Conservation (phyloP, 2,888 invertebrate species). For the Reticulitermes lucifugus region DNA sequence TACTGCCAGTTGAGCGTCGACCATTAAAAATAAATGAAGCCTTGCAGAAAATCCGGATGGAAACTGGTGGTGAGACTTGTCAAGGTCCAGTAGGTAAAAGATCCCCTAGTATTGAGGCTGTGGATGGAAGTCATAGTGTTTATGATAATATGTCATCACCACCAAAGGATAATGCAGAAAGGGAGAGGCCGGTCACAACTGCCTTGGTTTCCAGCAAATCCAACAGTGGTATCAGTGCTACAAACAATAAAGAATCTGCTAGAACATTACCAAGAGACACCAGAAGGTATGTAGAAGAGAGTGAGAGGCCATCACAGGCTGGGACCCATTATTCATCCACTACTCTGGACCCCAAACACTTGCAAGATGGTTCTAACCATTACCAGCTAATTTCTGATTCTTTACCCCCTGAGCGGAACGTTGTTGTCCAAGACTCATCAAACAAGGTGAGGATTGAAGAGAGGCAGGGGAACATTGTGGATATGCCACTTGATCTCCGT, state of each 20-base stretch:
- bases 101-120: constrained; percentile 5
- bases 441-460: constrained; percentile 24
- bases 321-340: constrained; percentile 39
- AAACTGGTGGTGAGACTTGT: constrained; percentile 42
- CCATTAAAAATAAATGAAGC: constrained; percentile 69
- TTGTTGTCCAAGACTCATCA: neutral
- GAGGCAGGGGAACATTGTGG: neutral
- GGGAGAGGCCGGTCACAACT: constrained; percentile 34
- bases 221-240: constrained; percentile 4
- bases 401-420: neutral
- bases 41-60: constrained; percentile 62
- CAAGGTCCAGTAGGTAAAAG: neutral
- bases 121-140: constrained; percentile 48
- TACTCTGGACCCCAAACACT: constrained; percentile 46
- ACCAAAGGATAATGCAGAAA: constrained; percentile 46
- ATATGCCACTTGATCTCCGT: neutral
- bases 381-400: neutral
- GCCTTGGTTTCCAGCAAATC: constrained; percentile 36
- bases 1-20: constrained; percentile 40
- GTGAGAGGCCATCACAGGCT: constrained; percentile 4
- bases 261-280: constrained; percentile 50
- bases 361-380: constrained; percentile 38
- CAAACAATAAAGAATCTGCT: constrained; percentile 36
- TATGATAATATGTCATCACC: constrained; percentile 53
- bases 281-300: constrained; percentile 31